These are phyloP conservation scores for Cephus runcator DNA, from an alignment of 2,888 invertebrate species.

Conservation along the genomic window DNA sequence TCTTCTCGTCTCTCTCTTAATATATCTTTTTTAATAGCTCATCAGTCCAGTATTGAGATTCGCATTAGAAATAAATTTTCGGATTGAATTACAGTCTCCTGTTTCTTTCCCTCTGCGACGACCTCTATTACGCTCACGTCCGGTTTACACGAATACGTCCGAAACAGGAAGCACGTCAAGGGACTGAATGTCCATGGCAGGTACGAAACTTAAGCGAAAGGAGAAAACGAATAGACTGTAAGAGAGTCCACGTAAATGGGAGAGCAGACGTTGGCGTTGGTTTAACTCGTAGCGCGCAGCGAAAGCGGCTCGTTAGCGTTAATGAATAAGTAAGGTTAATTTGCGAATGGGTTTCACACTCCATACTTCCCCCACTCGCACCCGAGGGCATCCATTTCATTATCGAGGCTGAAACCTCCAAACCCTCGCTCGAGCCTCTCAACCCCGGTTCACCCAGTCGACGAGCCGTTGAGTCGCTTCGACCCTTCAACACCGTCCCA, in stretches of 20 bases:
- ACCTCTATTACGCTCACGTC: not conserved
- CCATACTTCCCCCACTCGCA: constrained; percentile 33
- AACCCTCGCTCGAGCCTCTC: constrained; percentile 22
- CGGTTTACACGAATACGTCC: not conserved
- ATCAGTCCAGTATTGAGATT: not conserved
- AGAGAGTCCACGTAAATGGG: not conserved
- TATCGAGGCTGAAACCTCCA: constrained; percentile 48
- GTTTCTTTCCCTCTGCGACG: not conserved
- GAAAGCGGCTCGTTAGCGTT: constrained; percentile 51
- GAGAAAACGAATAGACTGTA: not conserved
- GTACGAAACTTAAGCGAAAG: not conserved
- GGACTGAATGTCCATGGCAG: not conserved
- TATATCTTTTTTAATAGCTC: not conserved
- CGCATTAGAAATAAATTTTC: not conserved
- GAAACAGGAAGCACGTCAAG: not conserved
- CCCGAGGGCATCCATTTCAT: constrained; percentile 59
- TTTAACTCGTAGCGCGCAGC: not conserved
- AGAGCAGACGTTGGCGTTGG: not conserved
- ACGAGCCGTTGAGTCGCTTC: constrained; percentile 11
- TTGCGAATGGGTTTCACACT: constrained; percentile 59
- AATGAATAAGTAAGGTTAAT: constrained; percentile 62
- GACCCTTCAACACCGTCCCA: constrained; percentile 13
- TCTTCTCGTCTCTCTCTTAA: constrained; percentile 3
- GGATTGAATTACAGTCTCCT: not conserved
- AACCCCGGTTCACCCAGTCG: constrained; percentile 22